Base-by-base conservation (phyloP, 2,888 invertebrate species). In the Nemoura dubitans region DNA sequence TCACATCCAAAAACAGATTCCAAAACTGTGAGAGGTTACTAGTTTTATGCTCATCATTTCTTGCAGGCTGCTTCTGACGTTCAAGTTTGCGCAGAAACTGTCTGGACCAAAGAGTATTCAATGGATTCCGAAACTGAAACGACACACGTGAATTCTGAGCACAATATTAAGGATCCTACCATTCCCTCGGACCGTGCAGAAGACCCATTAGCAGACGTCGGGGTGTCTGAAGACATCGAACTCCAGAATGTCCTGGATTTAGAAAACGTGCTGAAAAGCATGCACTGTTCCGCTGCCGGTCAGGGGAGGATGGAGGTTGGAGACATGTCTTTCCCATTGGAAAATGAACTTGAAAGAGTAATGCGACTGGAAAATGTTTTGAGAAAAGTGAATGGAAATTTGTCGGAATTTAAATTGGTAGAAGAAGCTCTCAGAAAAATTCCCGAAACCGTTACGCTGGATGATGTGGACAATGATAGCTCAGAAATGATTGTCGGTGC, bases 371-470 rank as follows among this genome's bases (percentile, higher is more conserved):
- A 28, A 30, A 81, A 30, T 21, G 81, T 30, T 81, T 30, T 81
- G 81, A 81, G n/a, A 29, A 81, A 30, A 30, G 30, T 81, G 29
- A 81, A 81, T 14, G 81, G 81, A 30, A 81, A 81, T 81, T 29
- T 81, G n/a, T 5, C 81, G 21, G 28, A 28, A n/a, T 29, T 81
- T 27, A 81, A 27, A 27, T 27, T 14, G 26, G 28, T 78, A 14
- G 78, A 78, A 26, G 28, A 78, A 28, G 78, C 78, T 0, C n/a
- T 78, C 1, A 14, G 28, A 28, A 78, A 28, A 28, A 78, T 78
- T 26, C 27, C 5, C 27, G 78, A 28, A 16, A n/a, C 7, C 16
- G n/a, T 78, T 28, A 5, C 7, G 26, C n/a, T 78, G 21, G 78
- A 78, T 78, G 26, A 78, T 6, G 78, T 2, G 1, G 28, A 78